Evolutionary conservation across 2,797 vertebrate species (phyloP), one percentile per base, ranked within the genome.

Genomic region (Urosaurus nigricauda): DNA sequence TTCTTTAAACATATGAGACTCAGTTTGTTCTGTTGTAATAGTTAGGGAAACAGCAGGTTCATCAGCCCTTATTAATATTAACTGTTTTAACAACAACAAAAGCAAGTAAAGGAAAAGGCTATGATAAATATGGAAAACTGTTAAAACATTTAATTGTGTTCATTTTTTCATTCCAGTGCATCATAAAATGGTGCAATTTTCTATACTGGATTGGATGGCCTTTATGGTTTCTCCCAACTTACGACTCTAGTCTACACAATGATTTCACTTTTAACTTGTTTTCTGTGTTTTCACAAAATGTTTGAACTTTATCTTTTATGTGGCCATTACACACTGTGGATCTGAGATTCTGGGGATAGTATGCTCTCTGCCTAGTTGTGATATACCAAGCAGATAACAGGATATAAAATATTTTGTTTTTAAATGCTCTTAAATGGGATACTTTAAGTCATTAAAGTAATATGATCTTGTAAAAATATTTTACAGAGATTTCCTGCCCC

Each of bases 401-500:
- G 51, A 70, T 84, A 85, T 58, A 73, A 60, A 79, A 71, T 35
- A 29, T 70, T 19, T 79, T 32, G 5, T 43, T 71, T 53, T 5
- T 84, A 37, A 75, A 74, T 75, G 8, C 53, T 70, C 51, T 24
- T 85, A 58, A 70, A 35, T 58, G 24, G 32, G 56, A 17, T 53
- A 40, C n/a, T 12, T 77, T 73, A 40, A 63, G 17, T 37, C 70
- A 2, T 3, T 0, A 84, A 88, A 95, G 63, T 95, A 88, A 95
- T 63, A 78, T 37, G 65, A 88, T 77, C 70, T 85, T 78, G 35
- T 91, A 86, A 14, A 3, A 40, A n/a, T 88, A 88, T 88, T 84
- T 78, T 86, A 1, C 97, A 99, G 98, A 96, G 98, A 99, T 95
- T 99, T 99, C 96, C 98, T 99, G 91, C 99, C 99, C 47, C 98